phyloP scores from a whole-genome alignment of 2,797 vertebrate species.

The Dicrostonyx torquatus region DNA sequence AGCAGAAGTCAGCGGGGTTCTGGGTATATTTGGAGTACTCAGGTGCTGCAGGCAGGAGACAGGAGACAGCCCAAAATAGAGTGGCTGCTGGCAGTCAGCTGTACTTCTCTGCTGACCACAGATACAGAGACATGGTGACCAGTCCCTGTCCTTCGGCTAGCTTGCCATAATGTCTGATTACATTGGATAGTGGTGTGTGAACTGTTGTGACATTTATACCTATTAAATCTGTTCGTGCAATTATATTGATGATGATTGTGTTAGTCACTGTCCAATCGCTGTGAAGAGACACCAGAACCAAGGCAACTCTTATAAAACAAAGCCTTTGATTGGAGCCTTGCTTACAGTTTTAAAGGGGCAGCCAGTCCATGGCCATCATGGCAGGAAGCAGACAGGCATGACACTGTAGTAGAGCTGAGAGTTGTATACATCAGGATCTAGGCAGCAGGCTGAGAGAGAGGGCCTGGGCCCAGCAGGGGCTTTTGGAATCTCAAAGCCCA shows the following conservation, averaged over 20 bases:
- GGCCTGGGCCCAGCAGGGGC: neutral
- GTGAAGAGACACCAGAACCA: neutral
- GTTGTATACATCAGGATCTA: neutral
- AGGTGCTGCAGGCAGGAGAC: neutral
- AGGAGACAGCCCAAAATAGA: neutral
- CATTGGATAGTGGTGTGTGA: neutral
- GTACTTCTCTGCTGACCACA: neutral
- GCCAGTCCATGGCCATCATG: neutral
- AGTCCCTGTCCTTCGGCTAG: neutral
- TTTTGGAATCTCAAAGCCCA: neutral
- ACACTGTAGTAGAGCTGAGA: neutral
- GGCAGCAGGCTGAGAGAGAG: no score
- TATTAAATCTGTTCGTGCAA: neutral
- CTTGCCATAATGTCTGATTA: neutral
- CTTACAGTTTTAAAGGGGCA: neutral
- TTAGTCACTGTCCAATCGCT: neutral
- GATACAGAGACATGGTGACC: neutral
- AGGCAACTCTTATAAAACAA: neutral
- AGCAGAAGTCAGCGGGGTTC: neutral
- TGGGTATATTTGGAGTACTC: neutral
- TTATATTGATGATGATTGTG: neutral
- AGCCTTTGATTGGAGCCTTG: neutral
- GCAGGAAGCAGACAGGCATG: neutral
- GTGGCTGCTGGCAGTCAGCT: neutral
- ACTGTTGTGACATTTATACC: neutral